Evolutionary conservation across 2,888 invertebrate species (phyloP), one percentile per base, ranked within the genome.

Genomic region (Myopa tessellatipennis): DNA sequence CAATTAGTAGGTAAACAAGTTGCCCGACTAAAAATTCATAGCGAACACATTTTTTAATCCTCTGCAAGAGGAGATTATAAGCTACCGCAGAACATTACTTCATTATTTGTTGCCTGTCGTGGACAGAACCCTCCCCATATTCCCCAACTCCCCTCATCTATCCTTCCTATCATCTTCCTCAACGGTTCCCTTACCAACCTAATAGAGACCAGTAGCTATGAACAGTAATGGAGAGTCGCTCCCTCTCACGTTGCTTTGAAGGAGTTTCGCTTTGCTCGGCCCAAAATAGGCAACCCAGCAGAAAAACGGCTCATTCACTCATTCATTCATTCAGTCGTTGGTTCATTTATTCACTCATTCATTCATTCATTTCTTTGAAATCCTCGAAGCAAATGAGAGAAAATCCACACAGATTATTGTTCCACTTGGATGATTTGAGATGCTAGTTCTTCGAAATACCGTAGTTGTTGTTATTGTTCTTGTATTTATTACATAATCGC

Each of bases 321-420:
- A 73, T n/a, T 52, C 50, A 73, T 74, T 73, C 50, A 45, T 52
- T 36, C 55, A 55, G 26, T 26, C 2, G 26, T 38, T 52, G 12
- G 58, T 60, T 73, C 38, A 18, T 61, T 60, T 36, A 73, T 18
- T 12, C 50, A 55, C 8, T 55, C 58, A 73, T 16, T 61, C 26
- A 45, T 52, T 36, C 50, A 55, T 34, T 55, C 58, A 73, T 16
- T 61, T 14, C 26, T 26, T 73, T 38, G 75, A 60, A 60, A 69
- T 75, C 69, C 60, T 45, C 75, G 75, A 75, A 69, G 75, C 75
- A 68, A 75, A 60, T 75, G 75, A 68, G 69, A 69, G 69, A 75
- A 75, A 68, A 75, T 75, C 75, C 75, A 68, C 45, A 45, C 58
- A 75, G 75, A 75, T 75, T 75, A 75, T 69, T 75, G 26, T 75